A percentile compares a stretch with the other conserved stretches of the same genome.
These are phyloP conservation scores for Cassiopea andromeda DNA, from an alignment of 30 jellyfish, hydroid and myxozoan genomes.

Conservation along the genomic window DNA sequence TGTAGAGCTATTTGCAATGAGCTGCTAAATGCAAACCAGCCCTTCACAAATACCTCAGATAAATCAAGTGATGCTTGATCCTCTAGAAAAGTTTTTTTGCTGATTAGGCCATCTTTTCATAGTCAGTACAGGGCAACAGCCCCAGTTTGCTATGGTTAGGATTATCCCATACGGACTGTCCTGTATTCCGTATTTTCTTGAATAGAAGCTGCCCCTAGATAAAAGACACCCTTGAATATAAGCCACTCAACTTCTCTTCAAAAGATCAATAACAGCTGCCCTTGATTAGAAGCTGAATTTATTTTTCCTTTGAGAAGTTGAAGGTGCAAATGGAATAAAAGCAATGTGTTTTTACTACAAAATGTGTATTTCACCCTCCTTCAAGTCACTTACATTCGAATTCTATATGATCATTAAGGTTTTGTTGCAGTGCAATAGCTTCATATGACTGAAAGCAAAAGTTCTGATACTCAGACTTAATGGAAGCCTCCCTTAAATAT, in stretches of 20 bases:
- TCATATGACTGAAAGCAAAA: not conserved
- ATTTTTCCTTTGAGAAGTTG: not conserved
- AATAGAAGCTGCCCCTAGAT: not conserved
- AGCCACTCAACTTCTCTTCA: not conserved
- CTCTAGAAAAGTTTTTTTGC: too few species aligned
- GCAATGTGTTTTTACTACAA: not conserved
- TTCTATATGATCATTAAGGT: not conserved
- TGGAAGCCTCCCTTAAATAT: not conserved
- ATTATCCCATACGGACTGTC: too few species aligned
- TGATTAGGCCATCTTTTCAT: too few species aligned
- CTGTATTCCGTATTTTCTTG: not conserved
- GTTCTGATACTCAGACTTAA: not conserved
- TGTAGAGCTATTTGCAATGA: too few species aligned
- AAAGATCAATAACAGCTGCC: not conserved
- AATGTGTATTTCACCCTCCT: not conserved
- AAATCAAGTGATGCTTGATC: too few species aligned
- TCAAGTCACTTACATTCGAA: not conserved
- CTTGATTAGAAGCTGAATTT: not conserved
- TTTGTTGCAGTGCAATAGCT: not conserved
- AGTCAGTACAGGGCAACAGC: too few species aligned
- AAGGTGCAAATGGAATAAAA: not conserved
- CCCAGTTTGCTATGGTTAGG: too few species aligned
- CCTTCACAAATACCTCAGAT: too few species aligned
- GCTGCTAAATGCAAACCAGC: too few species aligned
- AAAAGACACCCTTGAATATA: not conserved